phyloP scores from a whole-genome alignment of 2,113 vertebrate genomes.

The Danio rerio region GRCz12tu NC_133183.1:13626501-13627000 shows the following conservation, averaged over 20 bases:
- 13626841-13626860: conserved; percentile 49
- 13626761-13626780: conserved; percentile 49
- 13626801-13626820: conserved; percentile 44
- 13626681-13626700: conserved; percentile 8
- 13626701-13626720: conserved; percentile 55
- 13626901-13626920: conserved; percentile 57
- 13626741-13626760: conserved; percentile 36
- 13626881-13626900: conserved; percentile 36
- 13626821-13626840: conserved; percentile 54
- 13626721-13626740: conserved; percentile 46
- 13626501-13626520: not conserved
- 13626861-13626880: conserved; percentile 47
- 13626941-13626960: conserved; percentile 26
- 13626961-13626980: conserved; percentile 50
- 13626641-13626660: conserved; percentile 31
- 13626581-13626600: not conserved
- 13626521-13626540: not conserved
- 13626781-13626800: conserved; percentile 36
- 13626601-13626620: conserved; percentile 20
- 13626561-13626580: conserved; percentile 27
- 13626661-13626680: conserved; percentile 7
- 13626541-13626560: not conserved
- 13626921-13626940: conserved; percentile 51
- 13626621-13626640: conserved; percentile 2
- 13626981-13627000: conserved; percentile 45